Evolutionary conservation across 2,113 vertebrate genomes (phyloP).

Genomic region (Crotalus helleri): DNA sequence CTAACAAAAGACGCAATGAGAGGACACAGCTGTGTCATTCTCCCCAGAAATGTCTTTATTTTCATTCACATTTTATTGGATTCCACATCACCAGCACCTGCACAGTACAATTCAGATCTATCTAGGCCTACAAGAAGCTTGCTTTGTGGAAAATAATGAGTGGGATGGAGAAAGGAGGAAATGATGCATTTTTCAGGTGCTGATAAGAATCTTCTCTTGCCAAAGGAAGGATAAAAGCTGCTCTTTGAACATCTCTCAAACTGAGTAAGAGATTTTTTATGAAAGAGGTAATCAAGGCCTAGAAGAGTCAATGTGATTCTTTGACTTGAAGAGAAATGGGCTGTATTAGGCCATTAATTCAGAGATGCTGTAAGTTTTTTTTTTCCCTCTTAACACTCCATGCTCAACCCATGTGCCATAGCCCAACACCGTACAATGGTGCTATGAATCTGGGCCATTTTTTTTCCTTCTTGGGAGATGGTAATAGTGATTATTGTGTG

Average conservation of each 20-base stretch:
- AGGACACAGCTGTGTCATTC: constrained; percentile 24
- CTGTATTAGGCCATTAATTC: background rate
- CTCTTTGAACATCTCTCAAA: constrained; percentile 11
- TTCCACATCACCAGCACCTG: constrained; percentile 29
- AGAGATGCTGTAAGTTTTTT: background rate
- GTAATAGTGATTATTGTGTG: background rate
- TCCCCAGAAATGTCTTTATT: constrained; percentile 21
- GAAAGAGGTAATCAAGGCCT: constrained; percentile 26
- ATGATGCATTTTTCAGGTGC: constrained; percentile 15
- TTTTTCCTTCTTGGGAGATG: background rate
- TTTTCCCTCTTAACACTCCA: background rate
- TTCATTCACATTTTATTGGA: constrained; percentile 36
- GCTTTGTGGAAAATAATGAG: constrained; percentile 24
- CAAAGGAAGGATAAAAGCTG: constrained; percentile 28
- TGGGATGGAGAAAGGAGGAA: background rate
- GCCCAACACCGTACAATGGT: background rate
- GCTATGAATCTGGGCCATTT: background rate
- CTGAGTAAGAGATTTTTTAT: constrained; percentile 5
- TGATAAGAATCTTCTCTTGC: constrained; percentile 3
- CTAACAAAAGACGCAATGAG: background rate
- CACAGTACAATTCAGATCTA: constrained; percentile 15
- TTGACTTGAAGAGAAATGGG: constrained; percentile 3
- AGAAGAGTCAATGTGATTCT: background rate
- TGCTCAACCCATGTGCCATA: background rate
- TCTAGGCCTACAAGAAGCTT: constrained; percentile 12